These are phyloP conservation scores for Eudemis profundana DNA, from an alignment of 2,888 invertebrate genomes.

Conservation along the genomic window DNA sequence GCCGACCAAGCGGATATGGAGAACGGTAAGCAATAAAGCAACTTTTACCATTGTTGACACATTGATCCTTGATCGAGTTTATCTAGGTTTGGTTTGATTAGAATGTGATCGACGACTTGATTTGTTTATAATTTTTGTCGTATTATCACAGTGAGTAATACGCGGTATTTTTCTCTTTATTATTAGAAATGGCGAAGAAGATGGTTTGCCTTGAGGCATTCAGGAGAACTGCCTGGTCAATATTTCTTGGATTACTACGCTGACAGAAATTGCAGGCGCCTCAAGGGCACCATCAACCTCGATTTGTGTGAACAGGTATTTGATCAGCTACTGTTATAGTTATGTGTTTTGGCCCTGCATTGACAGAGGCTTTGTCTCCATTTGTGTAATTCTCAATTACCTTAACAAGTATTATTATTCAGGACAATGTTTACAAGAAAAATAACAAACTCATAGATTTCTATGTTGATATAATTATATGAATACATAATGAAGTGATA, in stretches of 20 bases:
- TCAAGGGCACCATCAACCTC: constrained; percentile 96
- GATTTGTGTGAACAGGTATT: constrained; percentile 97
- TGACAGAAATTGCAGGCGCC: constrained; percentile 92
- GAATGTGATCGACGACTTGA: constrained; percentile 42
- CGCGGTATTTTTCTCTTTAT: constrained; percentile 15
- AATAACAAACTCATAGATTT: no score
- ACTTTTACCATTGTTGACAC: constrained; percentile 68
- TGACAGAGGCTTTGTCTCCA: neutral
- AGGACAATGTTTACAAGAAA: no score
- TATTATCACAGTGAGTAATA: neutral
- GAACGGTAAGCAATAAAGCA: constrained; percentile 91
- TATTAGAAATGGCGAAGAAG: constrained; percentile 96
- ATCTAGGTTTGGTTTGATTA: constrained; percentile 49
- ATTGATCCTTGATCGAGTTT: constrained; percentile 51
- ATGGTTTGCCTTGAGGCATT: constrained; percentile 96
- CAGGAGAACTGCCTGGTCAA: constrained; percentile 96
- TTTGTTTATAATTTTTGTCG: neutral
- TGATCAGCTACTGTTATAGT: constrained; percentile 32
- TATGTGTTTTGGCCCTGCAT: neutral
- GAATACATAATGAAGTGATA: no score
- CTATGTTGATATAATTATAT: no score
- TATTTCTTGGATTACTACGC: constrained; percentile 97
- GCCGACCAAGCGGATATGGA: constrained; percentile 95
- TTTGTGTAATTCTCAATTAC: neutral
- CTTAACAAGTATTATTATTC: neutral